Evolutionary conservation across 2,113 vertebrate genomes (phyloP).

Genomic region (Apistogramma diplotaenia): DNA sequence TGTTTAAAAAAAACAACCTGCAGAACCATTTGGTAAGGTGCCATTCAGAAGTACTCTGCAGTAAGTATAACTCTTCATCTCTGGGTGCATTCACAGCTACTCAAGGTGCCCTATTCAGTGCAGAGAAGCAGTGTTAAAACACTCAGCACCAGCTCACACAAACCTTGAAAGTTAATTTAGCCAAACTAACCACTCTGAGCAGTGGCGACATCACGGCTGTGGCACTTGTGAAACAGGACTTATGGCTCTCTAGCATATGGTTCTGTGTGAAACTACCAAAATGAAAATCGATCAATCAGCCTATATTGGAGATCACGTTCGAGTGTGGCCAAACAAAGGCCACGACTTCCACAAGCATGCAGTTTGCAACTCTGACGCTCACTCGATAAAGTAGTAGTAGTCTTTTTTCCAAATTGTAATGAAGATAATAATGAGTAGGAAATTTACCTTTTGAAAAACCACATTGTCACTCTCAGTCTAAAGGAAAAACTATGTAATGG

Average conservation of each 20-base stretch:
- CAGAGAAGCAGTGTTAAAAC: neutral
- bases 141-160: neutral
- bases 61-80: neutral
- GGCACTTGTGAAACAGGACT: neutral
- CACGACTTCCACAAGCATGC: neutral
- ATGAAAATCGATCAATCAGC: neutral
- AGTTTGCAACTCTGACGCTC: neutral
- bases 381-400: neutral
- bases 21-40: neutral
- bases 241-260: neutral
- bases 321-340: neutral
- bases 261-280: neutral
- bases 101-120: neutral
- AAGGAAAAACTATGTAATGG: too few species aligned
- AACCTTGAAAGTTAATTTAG: neutral
- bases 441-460: neutral
- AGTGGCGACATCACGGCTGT: neutral
- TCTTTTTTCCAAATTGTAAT: neutral
- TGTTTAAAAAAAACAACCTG: neutral
- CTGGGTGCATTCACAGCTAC: neutral
- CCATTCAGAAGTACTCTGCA: neutral
- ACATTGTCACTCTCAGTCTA: neutral
- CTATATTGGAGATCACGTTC: neutral
- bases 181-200: neutral
- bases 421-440: neutral